Conservation (phyloP, 2,113 vertebrate species). For the Leucoraja erinaceus region DNA sequence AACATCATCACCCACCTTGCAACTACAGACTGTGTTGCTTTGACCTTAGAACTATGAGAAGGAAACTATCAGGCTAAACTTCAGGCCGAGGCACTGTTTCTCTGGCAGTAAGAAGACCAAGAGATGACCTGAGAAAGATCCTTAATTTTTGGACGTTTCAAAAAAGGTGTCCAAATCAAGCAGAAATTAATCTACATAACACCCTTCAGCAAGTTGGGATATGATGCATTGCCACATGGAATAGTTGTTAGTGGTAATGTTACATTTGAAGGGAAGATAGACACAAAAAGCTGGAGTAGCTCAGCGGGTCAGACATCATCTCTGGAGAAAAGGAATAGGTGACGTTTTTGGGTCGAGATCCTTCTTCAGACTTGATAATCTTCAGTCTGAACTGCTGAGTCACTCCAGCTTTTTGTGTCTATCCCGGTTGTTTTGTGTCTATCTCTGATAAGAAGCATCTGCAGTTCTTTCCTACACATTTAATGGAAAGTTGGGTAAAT, state of each 20-base stretch:
- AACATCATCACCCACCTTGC: not conserved
- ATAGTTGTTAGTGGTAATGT: not conserved
- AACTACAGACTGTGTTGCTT: not conserved
- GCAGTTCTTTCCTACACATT: not conserved
- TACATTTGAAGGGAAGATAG: not conserved
- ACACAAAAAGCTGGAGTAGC: no score
- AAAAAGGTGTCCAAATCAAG: not conserved
- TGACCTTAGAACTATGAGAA: not conserved
- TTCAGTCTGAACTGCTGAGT: no score
- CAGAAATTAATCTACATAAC: not conserved
- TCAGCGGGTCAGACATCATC: no score
- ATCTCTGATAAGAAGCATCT: no score
- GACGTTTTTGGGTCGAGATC: no score
- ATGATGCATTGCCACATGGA: not conserved
- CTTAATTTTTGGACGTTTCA: not conserved
- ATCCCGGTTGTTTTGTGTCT: no score
- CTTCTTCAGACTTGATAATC: no score
- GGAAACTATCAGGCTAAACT: not conserved
- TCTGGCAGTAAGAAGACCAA: not conserved
- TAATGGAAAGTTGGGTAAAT: not conserved
- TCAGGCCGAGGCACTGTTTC: not conserved
- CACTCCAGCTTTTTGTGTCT: no score
- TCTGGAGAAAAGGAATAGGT: no score
- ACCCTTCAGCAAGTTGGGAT: not conserved
- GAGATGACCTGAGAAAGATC: not conserved